A percentile compares a stretch with the other conserved stretches of the same genome.
Evolutionary conservation across 1,140 invertebrate genomes (phyloP).

Genomic region (Mactra quadrangularis): DNA sequence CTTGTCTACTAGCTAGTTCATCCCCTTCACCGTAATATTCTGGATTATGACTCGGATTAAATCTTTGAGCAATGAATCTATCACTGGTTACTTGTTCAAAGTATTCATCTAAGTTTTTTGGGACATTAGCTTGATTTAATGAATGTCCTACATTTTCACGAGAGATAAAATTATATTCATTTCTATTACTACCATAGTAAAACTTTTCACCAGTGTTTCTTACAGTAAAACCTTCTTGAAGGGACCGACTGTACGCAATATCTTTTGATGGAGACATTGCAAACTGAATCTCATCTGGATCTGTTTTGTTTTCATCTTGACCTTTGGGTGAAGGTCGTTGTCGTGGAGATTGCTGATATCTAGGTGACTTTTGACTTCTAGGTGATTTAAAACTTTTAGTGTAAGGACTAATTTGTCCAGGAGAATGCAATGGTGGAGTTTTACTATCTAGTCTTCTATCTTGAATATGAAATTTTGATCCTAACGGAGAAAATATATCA

Average conservation of each 20-base stretch:
- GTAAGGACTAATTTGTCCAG: constrained; percentile 43
- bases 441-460: constrained; percentile 17
- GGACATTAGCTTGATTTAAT: constrained; percentile 18
- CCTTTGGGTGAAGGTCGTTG: constrained; percentile 29
- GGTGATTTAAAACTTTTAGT: constrained; percentile 21
- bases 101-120: constrained; percentile 53
- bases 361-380: constrained; percentile 18
- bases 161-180: constrained; percentile 11
- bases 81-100: constrained; percentile 38
- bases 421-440: constrained; percentile 52
- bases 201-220: constrained; percentile 11
- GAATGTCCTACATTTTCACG: constrained; percentile 11
- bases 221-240: constrained; percentile 18
- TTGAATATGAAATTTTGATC: constrained; percentile 6
- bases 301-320: background rate
- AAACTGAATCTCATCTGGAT: constrained; percentile 49
- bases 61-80: background rate
- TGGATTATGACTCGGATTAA: background rate
- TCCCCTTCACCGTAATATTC: background rate
- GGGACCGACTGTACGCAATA: background rate
- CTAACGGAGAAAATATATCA: constrained; percentile 45
- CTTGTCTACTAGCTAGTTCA: constrained; percentile 9
- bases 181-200: background rate
- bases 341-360: constrained; percentile 26
- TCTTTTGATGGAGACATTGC: constrained; percentile 17